A percentile compares a stretch with the other conserved stretches of the same genome.
These are phyloP conservation scores for Pangasius sanitwongsei DNA, from an alignment of 2,797 vertebrate genomes.

Conservation along the genomic window DNA sequence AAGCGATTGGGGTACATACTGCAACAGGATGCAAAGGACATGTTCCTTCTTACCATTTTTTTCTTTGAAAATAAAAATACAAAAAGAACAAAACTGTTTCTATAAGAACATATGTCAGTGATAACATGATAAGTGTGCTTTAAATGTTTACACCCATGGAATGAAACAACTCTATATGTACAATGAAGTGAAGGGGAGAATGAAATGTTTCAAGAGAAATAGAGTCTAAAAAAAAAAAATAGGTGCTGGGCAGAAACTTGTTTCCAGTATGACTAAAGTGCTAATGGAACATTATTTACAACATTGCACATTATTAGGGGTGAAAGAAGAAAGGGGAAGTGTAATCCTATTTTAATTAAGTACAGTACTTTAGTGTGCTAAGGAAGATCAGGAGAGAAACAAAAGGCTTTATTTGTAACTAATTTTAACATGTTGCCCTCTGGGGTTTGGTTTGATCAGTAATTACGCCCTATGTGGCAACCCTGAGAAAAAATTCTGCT, in stretches of 20 bases:
- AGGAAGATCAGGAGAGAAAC: conserved; percentile 14
- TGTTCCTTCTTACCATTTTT: conserved; percentile 34
- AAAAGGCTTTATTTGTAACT: not conserved
- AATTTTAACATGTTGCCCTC: conserved; percentile 67
- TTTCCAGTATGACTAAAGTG: conserved; percentile 54
- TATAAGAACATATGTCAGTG: conserved; percentile 69
- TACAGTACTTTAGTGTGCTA: conserved; percentile 62
- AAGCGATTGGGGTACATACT: conserved; percentile 62
- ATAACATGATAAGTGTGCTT: conserved; percentile 82
- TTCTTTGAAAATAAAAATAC: conserved; percentile 45
- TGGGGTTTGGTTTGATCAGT: conserved; percentile 44
- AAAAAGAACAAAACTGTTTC: conserved; percentile 47
- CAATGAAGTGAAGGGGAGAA: conserved; percentile 75
- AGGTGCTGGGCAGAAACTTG: conserved; percentile 9
- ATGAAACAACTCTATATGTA: conserved; percentile 78
- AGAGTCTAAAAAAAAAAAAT: conserved; percentile 14
- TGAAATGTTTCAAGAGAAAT: conserved; percentile 60
- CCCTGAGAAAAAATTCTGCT: conserved; percentile 59
- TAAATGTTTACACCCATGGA: conserved; percentile 81
- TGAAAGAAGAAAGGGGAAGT: conserved; percentile 45
- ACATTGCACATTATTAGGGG: conserved; percentile 54
- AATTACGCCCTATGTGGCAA: conserved; percentile 56
- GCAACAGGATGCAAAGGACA: conserved; percentile 59
- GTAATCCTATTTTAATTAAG: conserved; percentile 69
- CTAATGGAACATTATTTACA: conserved; percentile 58